Evolutionary conservation across 1,140 invertebrate species (phyloP), one percentile per base, ranked within the genome.

Genomic region (Drosophila melanica): DNA sequence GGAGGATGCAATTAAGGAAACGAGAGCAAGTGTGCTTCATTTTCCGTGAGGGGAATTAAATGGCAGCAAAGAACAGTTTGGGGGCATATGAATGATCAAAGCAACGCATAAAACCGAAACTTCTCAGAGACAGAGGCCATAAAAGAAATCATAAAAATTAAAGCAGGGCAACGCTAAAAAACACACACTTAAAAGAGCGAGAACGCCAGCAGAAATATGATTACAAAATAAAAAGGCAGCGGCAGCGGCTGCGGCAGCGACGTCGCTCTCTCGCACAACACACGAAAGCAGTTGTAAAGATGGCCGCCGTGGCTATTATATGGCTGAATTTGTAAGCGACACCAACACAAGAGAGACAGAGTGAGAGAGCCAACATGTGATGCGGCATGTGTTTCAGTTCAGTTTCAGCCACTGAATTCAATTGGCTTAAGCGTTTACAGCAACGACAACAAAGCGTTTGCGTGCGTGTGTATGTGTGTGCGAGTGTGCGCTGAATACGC

Each of bases 111-210:
- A 73, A 73, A 67, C 58, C 35, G 41, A 62, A 74, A 45, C 39
- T 62, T 45, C 71, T 59, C 44, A 44, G 42, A 55, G 35, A 42
- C 37, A 27, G 64, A 65, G 58, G 57, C 79, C 79, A 72, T 78
- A 81, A 81, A 69, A 82, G 60, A 55, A 85, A 85, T 67, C 71
- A 74, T 82, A 86, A 85, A 84, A 86, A 85, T 81, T 86, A 86
- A 87, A 87, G 82, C 81, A 86, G 81, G 75, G 66, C 81, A 81
- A 75, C 78, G 81, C 66, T 76, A 75, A 72, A 72, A 81, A 39
- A 66, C 47, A 41, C 39, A 73, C 64, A 37, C 64, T 58, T 33
- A 48, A 60, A 62, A 60, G 71, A 73, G 70, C 64, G 70, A 67
- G 63, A 62, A 79, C 71, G 42, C 45, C 47, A 81, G 73, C 66